phyloP scores from a whole-genome alignment of 1,140 invertebrate species.

The Drosophila truncata region DNA sequence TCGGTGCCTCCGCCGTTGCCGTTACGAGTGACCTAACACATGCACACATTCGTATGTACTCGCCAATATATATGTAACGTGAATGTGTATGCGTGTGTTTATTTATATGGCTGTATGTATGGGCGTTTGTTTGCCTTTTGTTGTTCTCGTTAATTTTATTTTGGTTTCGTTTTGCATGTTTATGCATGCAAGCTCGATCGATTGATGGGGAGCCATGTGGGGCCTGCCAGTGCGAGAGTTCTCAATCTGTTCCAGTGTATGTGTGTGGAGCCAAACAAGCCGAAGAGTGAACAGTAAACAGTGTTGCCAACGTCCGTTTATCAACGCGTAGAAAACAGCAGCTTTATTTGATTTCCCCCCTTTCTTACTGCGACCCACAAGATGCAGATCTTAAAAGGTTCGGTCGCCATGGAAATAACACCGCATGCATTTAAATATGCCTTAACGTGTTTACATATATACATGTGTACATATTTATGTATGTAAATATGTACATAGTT shows the following conservation, averaged over 20 bases:
- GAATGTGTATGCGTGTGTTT: slow-evolving; percentile 36
- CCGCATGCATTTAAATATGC: neutral
- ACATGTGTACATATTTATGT: neutral
- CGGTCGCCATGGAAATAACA: slow-evolving; percentile 11
- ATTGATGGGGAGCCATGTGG: slow-evolving; percentile 74
- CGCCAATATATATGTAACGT: slow-evolving; percentile 22
- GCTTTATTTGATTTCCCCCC: slow-evolving; percentile 1
- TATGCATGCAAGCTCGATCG: slow-evolving; percentile 77
- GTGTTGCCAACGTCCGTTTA: slow-evolving; percentile 32
- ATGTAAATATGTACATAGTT: neutral
- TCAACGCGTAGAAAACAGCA: slow-evolving; percentile 19
- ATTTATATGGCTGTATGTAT: slow-evolving; percentile 53
- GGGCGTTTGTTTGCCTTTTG: slow-evolving; percentile 71
- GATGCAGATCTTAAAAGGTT: slow-evolving; percentile 26
- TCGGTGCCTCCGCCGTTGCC: slow-evolving; percentile 61
- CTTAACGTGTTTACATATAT: no score
- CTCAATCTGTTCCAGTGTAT: slow-evolving; percentile 18
- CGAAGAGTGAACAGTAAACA: slow-evolving; percentile 14
- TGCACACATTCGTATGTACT: slow-evolving; percentile 30
- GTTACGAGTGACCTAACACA: slow-evolving; percentile 68
- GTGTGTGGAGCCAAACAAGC: slow-evolving; percentile 24
- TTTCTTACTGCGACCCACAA: neutral
- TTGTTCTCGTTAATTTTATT: slow-evolving; percentile 82
- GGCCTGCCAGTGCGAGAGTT: slow-evolving; percentile 49
- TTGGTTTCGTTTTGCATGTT: slow-evolving; percentile 81